A percentile compares a stretch with the other conserved stretches of the same genome.
phyloP scores from a whole-genome alignment of 2,113 vertebrate genomes.

The Chloropsis cyanopogon region DNA sequence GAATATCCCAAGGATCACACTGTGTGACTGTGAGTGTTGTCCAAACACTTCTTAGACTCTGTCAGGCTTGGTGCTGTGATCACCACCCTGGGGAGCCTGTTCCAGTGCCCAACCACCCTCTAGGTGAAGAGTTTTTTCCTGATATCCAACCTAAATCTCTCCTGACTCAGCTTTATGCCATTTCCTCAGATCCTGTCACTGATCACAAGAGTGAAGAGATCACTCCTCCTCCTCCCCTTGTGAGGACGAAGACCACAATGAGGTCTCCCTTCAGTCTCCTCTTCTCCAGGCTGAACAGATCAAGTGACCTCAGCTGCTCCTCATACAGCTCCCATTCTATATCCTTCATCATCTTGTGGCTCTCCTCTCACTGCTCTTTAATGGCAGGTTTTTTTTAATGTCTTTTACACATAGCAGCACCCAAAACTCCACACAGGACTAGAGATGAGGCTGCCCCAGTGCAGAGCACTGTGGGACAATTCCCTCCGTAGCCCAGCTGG shows the following conservation, averaged over 20 bases:
- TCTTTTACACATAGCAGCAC: not conserved
- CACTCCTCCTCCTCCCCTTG: not conserved
- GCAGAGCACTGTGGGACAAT: not conserved
- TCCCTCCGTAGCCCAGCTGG: rapidly evolving
- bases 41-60: not conserved
- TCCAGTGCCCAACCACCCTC: not conserved
- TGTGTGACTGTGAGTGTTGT: not conserved
- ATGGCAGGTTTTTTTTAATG: rapidly evolving
- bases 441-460: rapidly evolving
- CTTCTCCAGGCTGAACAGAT: not conserved
- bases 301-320: not conserved
- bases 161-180: not conserved
- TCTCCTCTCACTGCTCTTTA: not conserved
- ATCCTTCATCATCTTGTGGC: not conserved
- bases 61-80: not conserved
- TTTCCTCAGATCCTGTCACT: not conserved
- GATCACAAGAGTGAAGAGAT: not conserved
- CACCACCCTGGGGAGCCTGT: not conserved
- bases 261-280: not conserved
- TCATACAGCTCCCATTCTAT: not conserved
- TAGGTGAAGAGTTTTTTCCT: not conserved
- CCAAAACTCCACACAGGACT: not conserved
- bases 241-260: not conserved
- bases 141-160: not conserved
- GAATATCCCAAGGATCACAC: not conserved